Conservation (phyloP, 1,140 invertebrate genomes). For the Globodera rostochiensis region DNA sequence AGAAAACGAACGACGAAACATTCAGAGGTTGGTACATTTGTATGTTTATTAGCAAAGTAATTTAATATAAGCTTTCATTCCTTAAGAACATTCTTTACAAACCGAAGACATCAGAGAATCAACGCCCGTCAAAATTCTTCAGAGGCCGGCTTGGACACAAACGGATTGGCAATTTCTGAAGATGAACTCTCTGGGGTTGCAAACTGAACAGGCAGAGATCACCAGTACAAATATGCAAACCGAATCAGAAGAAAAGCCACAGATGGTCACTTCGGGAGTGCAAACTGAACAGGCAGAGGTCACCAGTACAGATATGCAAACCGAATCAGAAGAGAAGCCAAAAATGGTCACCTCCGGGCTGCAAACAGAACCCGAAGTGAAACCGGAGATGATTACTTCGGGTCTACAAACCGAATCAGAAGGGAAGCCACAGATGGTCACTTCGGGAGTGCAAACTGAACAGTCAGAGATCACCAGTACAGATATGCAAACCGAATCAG, state of each 20-base stretch:
- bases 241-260: neutral
- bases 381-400: neutral
- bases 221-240: neutral
- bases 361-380: conserved; percentile 5
- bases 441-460: neutral
- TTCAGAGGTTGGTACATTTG: no score
- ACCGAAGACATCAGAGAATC: no score
- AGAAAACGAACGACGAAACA: no score
- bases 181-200: neutral
- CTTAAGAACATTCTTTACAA: no score
- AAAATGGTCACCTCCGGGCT: neutral
- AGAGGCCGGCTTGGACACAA: neutral
- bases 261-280: neutral
- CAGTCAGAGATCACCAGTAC: neutral
- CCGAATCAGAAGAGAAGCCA: neutral
- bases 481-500: neutral
- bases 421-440: neutral
- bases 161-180: neutral
- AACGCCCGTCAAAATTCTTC: no score
- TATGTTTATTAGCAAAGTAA: no score
- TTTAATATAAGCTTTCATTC: no score
- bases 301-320: neutral
- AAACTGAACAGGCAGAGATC: neutral
- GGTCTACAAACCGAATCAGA: neutral
- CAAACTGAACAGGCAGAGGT: neutral